phyloP scores from a whole-genome alignment of 2,113 vertebrate species.

The Epinephelus cyanopodus region DNA sequence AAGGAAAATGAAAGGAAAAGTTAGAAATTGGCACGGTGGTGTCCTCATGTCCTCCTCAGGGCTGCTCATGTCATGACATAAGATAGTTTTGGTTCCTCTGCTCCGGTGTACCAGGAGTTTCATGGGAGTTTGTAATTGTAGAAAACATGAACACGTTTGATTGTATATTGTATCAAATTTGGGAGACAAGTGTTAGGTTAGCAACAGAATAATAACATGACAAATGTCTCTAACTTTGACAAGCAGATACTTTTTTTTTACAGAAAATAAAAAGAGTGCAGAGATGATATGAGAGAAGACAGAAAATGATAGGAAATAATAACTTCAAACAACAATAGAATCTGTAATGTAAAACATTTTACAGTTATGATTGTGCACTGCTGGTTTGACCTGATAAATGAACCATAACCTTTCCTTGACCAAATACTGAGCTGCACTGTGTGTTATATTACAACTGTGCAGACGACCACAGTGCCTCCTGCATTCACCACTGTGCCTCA shows the following conservation, averaged over 20 bases:
- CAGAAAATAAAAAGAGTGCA: not conserved
- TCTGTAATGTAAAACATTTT: not conserved
- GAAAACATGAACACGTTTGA: not conserved
- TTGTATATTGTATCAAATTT: constrained; percentile 12
- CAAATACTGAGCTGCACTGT: constrained; percentile 22
- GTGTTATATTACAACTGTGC: constrained; percentile 3
- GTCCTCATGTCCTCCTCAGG: not conserved
- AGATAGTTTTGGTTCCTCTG: not conserved
- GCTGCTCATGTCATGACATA: not conserved
- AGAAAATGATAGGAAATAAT: not conserved
- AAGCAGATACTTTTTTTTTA: not conserved
- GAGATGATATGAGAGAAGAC: not conserved
- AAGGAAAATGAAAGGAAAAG: not conserved
- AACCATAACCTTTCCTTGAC: constrained; percentile 10
- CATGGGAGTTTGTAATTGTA: not conserved
- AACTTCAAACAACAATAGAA: not conserved
- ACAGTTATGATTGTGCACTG: not conserved
- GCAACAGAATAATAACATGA: not conserved
- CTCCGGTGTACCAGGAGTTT: not conserved
- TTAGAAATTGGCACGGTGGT: not conserved
- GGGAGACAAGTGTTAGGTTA: not conserved
- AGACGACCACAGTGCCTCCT: constrained; percentile 49
- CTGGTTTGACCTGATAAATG: not conserved
- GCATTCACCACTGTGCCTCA: constrained; percentile 54
- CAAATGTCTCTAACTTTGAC: not conserved